Base-by-base conservation (phyloP, 2,113 vertebrate genomes). In the Mobula hypostoma region DNA sequence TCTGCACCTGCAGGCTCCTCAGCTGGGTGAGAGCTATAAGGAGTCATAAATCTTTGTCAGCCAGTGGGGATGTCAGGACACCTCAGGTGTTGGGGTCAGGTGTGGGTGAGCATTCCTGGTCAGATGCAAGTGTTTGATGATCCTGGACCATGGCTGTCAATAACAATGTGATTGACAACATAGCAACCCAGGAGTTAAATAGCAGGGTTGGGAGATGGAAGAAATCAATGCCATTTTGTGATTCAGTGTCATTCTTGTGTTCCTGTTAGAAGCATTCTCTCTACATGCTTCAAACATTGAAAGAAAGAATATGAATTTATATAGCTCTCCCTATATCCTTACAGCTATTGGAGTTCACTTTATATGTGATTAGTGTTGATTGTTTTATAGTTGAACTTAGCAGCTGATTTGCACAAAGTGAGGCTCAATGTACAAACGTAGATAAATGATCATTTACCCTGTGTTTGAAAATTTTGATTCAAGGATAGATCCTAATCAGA, bases 11-110 rank as follows among this genome's bases (percentile, higher is more conserved):
- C 70, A 76, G 68, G 40, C n/a, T 70, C 29, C 66, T 21, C 17
- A 40, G 63, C 32, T 8, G 6, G n/a, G 40, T 72, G 70, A 19
- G n/a, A 93, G 40, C 48, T 14, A 9, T 40, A 21, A 72, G 32
- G 17, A 21, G 48, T 76, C 70, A 74, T 93, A 74, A 56, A 93
- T 93, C 91, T 74, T 93, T 74, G 91, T 93, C 91, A 93, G 91
- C 91, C 91, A 9, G 0, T 93, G 91, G 91, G 68, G 68, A 93
- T 29, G 40, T 27, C 21, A 1, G 68, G 21, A 76, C 32, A 76
- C 40, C 66, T 93, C 68, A 93, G 91, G 91, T 93, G 70, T 56
- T 93, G 70, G 21, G 91, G 91, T 93, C 91, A 93, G 91, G 91
- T 74, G 40, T 72, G 27, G 91, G 91, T 76, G 91, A 93, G 36